Evolutionary conservation across 2,888 invertebrate genomes (phyloP).

Genomic region (Plagiodera versicolora): DNA sequence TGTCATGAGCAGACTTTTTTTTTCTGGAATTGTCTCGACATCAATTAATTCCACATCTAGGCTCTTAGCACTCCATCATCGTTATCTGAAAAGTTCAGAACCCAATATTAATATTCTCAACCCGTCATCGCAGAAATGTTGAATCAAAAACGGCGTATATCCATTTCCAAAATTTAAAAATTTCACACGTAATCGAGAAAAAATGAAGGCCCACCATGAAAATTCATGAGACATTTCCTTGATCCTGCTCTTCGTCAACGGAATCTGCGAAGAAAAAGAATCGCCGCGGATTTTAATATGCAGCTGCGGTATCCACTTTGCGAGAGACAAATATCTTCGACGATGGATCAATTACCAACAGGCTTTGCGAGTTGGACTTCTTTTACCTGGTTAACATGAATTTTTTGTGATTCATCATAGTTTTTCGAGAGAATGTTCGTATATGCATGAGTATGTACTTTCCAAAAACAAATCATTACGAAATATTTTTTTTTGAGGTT

Average conservation of each 20-base stretch:
- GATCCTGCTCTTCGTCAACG: conserved; percentile 5
- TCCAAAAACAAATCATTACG: no score
- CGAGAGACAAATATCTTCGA: conserved; percentile 7
- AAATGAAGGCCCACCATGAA: conserved; percentile 19
- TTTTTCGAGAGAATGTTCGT: no score
- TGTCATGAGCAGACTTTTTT: no score
- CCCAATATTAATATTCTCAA: conserved; percentile 23
- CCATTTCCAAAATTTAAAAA: conserved; percentile 26
- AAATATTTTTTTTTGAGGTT: no score
- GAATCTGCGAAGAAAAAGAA: conserved; percentile 10
- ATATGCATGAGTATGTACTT: no score
- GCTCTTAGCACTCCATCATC: not conserved
- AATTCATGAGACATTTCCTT: conserved; percentile 28
- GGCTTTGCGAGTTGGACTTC: not conserved
- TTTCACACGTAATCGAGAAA: conserved; percentile 24
- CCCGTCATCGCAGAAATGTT: conserved; percentile 15
- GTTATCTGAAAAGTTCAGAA: conserved; percentile 14
- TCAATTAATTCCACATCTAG: not conserved
- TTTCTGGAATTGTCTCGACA: not conserved
- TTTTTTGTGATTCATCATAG: no score
- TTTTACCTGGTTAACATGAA: not conserved
- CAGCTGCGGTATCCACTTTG: conserved; percentile 17
- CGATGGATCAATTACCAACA: conserved; percentile 1
- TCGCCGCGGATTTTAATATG: conserved; percentile 24
- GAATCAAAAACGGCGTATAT: conserved; percentile 23